Evolutionary conservation across 2,888 invertebrate species (phyloP).

Genomic region (Orthosia gothica): DNA sequence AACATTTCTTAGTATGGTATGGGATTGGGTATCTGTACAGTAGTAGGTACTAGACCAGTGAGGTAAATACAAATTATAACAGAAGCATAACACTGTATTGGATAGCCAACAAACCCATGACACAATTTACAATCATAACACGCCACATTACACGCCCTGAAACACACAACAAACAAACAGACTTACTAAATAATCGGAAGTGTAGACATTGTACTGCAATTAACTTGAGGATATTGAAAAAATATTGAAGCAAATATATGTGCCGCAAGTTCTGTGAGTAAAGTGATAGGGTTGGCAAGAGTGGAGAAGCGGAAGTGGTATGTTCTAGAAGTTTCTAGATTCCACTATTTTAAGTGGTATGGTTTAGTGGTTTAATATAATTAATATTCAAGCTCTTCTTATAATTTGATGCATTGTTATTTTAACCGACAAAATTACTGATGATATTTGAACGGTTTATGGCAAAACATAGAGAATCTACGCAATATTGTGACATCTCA

Average conservation of each 20-base stretch:
- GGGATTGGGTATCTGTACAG: too few species aligned
- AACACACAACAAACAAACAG: conserved; percentile 20
- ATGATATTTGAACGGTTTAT: too few species aligned
- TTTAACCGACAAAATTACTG: not conserved
- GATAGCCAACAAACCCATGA: not conserved
- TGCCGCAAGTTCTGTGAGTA: conserved; percentile 49
- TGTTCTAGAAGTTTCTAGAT: not conserved
- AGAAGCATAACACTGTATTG: conserved; percentile 1
- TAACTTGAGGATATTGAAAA: conserved; percentile 56
- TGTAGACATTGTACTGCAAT: conserved; percentile 48
- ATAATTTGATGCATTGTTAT: not conserved
- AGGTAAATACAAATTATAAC: too few species aligned
- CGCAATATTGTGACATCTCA: too few species aligned
- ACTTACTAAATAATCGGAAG: conserved; percentile 49
- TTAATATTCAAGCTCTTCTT: too few species aligned
- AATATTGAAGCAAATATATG: conserved; percentile 29
- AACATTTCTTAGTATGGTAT: too few species aligned
- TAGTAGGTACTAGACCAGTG: too few species aligned
- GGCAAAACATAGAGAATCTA: too few species aligned
- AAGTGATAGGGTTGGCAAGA: conserved; percentile 39
- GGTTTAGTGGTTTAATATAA: too few species aligned
- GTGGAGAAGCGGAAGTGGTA: not conserved
- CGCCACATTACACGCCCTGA: conserved; percentile 51
- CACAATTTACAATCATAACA: conserved; percentile 19
- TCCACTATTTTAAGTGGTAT: not conserved